phyloP scores from a whole-genome alignment of 2,888 invertebrate genomes.

The Acrobasis suavella region DNA sequence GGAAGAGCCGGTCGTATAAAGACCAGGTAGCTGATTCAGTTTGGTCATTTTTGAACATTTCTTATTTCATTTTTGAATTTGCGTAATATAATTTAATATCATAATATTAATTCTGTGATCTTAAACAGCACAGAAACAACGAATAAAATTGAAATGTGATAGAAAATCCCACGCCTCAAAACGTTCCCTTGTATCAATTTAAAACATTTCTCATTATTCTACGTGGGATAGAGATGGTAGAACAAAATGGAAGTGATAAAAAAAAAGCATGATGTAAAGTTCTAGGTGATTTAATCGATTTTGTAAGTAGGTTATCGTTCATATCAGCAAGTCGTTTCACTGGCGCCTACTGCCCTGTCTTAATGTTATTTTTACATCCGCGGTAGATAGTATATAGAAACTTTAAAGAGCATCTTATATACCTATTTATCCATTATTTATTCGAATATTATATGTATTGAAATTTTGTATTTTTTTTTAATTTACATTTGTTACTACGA shows the following conservation, averaged over 20 bases:
- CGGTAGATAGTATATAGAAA: slow-evolving; percentile 8
- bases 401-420: neutral
- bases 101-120: no score
- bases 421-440: no score
- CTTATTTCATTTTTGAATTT: no score
- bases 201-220: neutral
- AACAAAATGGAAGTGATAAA: slow-evolving; percentile 9
- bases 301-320: slow-evolving; percentile 44
- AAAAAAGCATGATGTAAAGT: slow-evolving; percentile 10
- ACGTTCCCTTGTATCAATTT: neutral
- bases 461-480: no score
- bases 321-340: slow-evolving; percentile 34
- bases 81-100: no score
- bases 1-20: no score
- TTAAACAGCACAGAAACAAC: neutral
- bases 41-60: no score
- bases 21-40: no score
- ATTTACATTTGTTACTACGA: no score
- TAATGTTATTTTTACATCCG: slow-evolving; percentile 8
- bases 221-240: neutral
- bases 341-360: slow-evolving; percentile 17
- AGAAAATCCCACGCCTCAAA: slow-evolving; percentile 3
- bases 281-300: slow-evolving; percentile 33
- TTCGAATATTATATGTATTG: no score
- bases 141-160: slow-evolving; percentile 2